Evolutionary conservation across 2,797 vertebrate genomes (phyloP), one percentile per base, ranked within the genome.

Genomic region (Rhinatrema bivittatum): DNA sequence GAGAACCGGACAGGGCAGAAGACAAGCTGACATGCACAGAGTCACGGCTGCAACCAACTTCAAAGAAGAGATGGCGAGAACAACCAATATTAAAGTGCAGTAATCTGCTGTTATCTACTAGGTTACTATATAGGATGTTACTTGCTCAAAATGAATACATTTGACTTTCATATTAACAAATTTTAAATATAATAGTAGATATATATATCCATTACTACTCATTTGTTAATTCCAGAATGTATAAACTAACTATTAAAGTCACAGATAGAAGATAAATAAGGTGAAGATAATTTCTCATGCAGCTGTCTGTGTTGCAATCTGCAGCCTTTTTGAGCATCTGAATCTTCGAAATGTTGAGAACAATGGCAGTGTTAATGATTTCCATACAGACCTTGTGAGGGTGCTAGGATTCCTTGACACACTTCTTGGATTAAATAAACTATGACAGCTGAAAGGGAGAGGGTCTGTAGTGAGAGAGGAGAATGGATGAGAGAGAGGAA

Each of bases 371-470:
- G 43, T 50, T 58, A 22, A 55, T 68, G 2, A 14, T 39, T 52
- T 50, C 43, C 20, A 38, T 34, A 27, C 10, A 1, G 24, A 13
- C 19, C 29, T 55, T 2, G 62, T 34, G n/a, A n/a, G n/a, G 38
- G 18, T 39, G 24, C 19, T 12, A 23, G 33, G 32, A 34, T 43
- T 62, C 64, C 13, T 42, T 58, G 44, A 22, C 17, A 8, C 52
- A 39, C 48, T 62, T 56, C 27, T 23, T 58, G 42, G 20, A 35
- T 62, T 37, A 34, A 52, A n/a, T n/a, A n/a, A 47, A 46, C 31
- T 25, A 31, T 39, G 44, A 29, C 46, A 48, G 30, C 44, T 63
- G 73, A 52, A 29, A 53, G 18, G 39, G n/a, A 36, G 24, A 56
- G 33, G 63, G 20, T 39, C n/a, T 61, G 14, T 20, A 15, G 9